Conservation (phyloP, 92 coral and sea anemone species). For the Epizoanthus rinbou region DNA sequence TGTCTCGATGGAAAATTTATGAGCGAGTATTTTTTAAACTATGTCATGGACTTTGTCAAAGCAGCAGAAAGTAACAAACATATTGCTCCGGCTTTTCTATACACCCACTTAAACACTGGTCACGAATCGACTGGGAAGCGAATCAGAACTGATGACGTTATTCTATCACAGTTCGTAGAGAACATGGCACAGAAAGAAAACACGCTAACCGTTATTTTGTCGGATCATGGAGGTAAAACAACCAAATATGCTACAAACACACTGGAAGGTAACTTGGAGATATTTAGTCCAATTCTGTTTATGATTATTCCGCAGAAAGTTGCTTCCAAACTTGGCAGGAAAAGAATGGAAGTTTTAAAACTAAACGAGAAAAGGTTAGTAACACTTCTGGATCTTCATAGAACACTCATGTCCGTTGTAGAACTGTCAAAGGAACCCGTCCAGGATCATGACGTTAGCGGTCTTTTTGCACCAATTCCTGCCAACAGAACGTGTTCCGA, state of each 20-base stretch:
- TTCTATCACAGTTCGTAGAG: conserved; percentile 65
- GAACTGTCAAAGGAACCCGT: conserved; percentile 15
- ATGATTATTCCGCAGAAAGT: conserved; percentile 90
- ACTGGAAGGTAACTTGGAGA: conserved; percentile 78
- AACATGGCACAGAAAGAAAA: conserved; percentile 65
- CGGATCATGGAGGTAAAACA: conserved; percentile 95
- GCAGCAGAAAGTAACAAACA: conserved; percentile 49
- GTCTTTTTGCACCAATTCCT: conserved; percentile 77
- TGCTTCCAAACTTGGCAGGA: conserved; percentile 69
- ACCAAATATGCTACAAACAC: conserved; percentile 75
- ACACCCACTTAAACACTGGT: conserved; percentile 86
- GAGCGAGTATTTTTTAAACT: conserved; percentile 70
- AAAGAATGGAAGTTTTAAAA: conserved; percentile 65
- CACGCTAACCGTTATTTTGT: conserved; percentile 80
- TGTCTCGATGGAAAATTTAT: conserved; percentile 79
- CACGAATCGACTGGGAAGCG: conserved; percentile 86
- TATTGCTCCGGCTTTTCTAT: conserved; percentile 68
- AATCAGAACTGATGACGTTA: conserved; percentile 75
- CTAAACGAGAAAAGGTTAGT: conserved; percentile 81
- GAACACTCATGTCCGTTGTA: conserved; percentile 58
- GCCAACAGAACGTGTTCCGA: conserved; percentile 90
- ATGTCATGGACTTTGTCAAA: conserved; percentile 59
- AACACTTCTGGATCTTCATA: conserved; percentile 69
- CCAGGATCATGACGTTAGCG: conserved; percentile 46
- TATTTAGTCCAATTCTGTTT: conserved; percentile 85